These are phyloP conservation scores for Daktulosphaira vitifoliae DNA, from an alignment of 1,140 invertebrate species.

Conservation along the genomic window DNA sequence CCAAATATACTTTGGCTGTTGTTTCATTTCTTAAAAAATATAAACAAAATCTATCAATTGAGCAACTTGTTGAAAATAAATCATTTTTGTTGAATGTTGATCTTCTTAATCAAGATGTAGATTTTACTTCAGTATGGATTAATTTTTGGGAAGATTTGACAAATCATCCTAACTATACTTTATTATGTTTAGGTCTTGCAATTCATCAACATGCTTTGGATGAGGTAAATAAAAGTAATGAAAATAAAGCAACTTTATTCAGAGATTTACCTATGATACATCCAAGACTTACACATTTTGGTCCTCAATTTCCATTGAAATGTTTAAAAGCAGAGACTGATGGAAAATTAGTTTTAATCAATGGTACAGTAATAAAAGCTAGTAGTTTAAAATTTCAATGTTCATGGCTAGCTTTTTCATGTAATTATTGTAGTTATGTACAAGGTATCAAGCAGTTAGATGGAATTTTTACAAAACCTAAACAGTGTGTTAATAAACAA, in stretches of 20 bases:
- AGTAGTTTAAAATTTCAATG: constrained; percentile 64
- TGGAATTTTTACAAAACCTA: constrained; percentile 52
- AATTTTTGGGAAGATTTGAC: constrained; percentile 56
- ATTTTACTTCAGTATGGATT: constrained; percentile 52
- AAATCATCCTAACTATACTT: constrained; percentile 53
- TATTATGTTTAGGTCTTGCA: constrained; percentile 60
- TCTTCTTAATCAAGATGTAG: constrained; percentile 50
- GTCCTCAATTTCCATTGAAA: constrained; percentile 57
- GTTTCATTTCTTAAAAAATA: constrained; percentile 50
- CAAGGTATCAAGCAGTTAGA: constrained; percentile 55
- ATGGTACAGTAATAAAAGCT: constrained; percentile 78
- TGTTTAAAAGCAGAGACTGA: constrained; percentile 69
- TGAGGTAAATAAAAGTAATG: constrained; percentile 39
- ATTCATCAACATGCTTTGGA: constrained; percentile 55
- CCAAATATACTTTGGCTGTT: constrained; percentile 48
- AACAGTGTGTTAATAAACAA: constrained; percentile 46
- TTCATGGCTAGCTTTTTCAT: constrained; percentile 68
- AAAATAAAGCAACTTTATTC: constrained; percentile 36
- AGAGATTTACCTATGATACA: constrained; percentile 47
- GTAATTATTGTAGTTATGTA: constrained; percentile 56
- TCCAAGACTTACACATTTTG: constrained; percentile 61
- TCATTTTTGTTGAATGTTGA: constrained; percentile 58
- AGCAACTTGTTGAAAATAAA: constrained; percentile 54
- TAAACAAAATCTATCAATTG: constrained; percentile 47
- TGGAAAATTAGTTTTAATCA: constrained; percentile 73